phyloP scores from a whole-genome alignment of 2,113 vertebrate species.

The Echinops telfairi region DNA sequence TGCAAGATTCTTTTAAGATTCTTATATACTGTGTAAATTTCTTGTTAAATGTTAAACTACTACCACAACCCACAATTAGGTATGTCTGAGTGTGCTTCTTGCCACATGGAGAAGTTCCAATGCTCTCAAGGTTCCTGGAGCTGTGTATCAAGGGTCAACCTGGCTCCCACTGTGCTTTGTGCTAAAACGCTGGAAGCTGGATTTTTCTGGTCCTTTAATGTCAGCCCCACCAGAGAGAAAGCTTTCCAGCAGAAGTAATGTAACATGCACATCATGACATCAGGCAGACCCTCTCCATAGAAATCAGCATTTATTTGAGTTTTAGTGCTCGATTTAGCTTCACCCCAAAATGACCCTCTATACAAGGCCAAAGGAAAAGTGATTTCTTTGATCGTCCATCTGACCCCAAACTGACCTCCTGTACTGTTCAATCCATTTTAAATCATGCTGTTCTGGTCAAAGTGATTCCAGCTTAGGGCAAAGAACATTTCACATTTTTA shows the following conservation, averaged over 20 bases:
- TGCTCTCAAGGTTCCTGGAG: not conserved
- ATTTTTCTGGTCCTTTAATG: constrained; percentile 18
- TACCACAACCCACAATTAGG: not conserved
- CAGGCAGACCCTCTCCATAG: constrained; percentile 32
- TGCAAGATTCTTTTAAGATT: too few species aligned
- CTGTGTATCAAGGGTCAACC: not conserved
- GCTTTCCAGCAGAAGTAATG: not conserved
- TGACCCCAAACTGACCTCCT: constrained; percentile 68
- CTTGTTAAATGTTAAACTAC: constrained; percentile 15
- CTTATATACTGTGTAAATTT: not conserved
- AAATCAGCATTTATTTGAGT: constrained; percentile 63
- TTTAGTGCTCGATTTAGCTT: constrained; percentile 68
- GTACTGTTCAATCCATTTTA: constrained; percentile 65
- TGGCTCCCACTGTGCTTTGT: not conserved
- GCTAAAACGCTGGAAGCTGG: not conserved
- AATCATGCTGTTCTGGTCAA: constrained; percentile 57
- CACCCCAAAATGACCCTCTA: constrained; percentile 49
- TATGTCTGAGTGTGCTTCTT: not conserved
- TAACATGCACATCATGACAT: not conserved
- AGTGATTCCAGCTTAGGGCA: constrained; percentile 56
- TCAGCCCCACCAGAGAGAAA: not conserved
- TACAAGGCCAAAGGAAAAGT: constrained; percentile 67
- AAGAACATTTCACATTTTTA: constrained; percentile 65
- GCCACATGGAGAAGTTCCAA: not conserved
- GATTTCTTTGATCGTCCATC: constrained; percentile 67